These are phyloP conservation scores for Zoanthus gigantus DNA, from an alignment of 92 coral and sea anemone genomes.

Conservation along the genomic window DNA sequence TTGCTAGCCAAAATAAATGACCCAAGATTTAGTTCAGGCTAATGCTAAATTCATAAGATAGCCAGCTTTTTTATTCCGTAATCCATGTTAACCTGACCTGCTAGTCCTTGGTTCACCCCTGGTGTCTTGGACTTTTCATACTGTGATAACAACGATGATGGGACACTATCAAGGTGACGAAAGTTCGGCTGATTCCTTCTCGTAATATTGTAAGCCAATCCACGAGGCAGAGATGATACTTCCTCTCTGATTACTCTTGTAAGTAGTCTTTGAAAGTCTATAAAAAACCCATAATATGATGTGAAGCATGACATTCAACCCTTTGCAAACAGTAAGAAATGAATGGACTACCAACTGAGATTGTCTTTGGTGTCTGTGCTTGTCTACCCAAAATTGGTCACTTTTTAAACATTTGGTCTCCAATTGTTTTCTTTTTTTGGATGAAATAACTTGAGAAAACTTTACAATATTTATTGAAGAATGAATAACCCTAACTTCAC, in stretches of 20 bases:
- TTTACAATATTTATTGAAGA: too few species aligned
- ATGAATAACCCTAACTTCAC: too few species aligned
- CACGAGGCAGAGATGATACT: constrained; percentile 83
- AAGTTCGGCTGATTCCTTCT: constrained; percentile 62
- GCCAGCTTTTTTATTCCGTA: too few species aligned
- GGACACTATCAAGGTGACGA: constrained; percentile 74
- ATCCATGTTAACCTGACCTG: constrained; percentile 61
- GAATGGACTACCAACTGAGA: background rate
- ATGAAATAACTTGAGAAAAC: too few species aligned
- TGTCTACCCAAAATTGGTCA: background rate
- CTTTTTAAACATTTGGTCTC: too few species aligned
- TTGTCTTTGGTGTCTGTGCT: too few species aligned
- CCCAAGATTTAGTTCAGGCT: too few species aligned
- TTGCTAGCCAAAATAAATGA: too few species aligned
- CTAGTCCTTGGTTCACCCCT: constrained; percentile 84
- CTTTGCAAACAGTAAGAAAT: background rate
- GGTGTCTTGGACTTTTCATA: constrained; percentile 95
- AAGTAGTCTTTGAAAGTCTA: constrained; percentile 82
- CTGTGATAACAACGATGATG: constrained; percentile 75
- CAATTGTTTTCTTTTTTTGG: too few species aligned
- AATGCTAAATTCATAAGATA: too few species aligned
- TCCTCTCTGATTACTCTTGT: constrained; percentile 73
- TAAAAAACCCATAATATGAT: background rate
- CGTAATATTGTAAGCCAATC: constrained; percentile 81
- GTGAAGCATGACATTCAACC: background rate